Percentiles rank a stretch among this genome's conserved stretches.
These are phyloP conservation scores for Nomia melanderi DNA, from an alignment of 1,140 invertebrate genomes.

Conservation along the genomic window DNA sequence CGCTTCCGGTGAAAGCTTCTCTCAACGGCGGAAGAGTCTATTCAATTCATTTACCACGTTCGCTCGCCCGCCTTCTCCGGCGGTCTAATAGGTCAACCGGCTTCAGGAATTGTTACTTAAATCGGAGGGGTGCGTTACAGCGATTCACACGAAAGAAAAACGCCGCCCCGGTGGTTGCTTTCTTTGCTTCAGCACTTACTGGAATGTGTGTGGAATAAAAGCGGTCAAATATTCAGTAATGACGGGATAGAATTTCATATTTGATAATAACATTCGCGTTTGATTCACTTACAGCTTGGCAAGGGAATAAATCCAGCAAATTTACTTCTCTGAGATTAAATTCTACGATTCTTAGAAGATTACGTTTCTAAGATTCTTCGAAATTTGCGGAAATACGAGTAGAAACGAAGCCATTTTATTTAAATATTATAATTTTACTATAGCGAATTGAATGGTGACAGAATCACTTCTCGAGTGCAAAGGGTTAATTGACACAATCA, in stretches of 20 bases:
- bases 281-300: too few relatives aligned
- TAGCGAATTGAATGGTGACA: too few relatives aligned
- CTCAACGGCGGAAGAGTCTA: neutral
- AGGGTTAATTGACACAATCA: too few relatives aligned
- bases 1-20: neutral
- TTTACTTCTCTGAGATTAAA: too few relatives aligned
- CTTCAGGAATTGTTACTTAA: conserved; percentile 6
- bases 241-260: neutral
- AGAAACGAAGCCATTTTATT: too few relatives aligned
- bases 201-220: neutral
- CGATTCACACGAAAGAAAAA: neutral
- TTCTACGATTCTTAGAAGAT: too few relatives aligned
- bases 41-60: conserved; percentile 7
- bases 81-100: neutral
- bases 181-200: neutral
- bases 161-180: neutral
- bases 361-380: too few relatives aligned
- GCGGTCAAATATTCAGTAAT: neutral
- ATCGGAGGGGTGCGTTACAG: neutral
- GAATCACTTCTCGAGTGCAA: too few relatives aligned
- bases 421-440: too few relatives aligned
- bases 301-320: too few relatives aligned
- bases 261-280: too few relatives aligned
- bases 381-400: too few relatives aligned
- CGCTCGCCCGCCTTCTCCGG: neutral